phyloP scores from a whole-genome alignment of 2,888 invertebrate genomes.

The Halictus quadricinctus region DNA sequence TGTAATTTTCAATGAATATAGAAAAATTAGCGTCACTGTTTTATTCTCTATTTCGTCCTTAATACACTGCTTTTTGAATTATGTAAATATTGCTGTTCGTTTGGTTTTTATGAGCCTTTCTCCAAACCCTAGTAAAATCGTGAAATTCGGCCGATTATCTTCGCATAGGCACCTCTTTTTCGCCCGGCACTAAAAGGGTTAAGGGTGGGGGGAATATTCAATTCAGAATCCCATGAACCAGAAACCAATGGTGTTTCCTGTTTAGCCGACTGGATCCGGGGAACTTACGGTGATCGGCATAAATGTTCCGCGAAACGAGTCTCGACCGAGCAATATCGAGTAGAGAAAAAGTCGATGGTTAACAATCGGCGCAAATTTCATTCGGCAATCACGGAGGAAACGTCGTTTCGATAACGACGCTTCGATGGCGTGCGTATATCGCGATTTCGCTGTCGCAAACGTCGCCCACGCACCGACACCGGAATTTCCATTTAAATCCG shows the following conservation, averaged over 20 bases:
- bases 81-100: too few species aligned
- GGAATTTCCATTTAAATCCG: slow-evolving; percentile 54
- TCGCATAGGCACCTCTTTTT: too few species aligned
- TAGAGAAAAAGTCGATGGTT: slow-evolving; percentile 40
- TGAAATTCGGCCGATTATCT: too few species aligned
- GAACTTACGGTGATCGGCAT: slow-evolving; percentile 44
- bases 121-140: too few species aligned
- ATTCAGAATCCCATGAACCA: background rate
- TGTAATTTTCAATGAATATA: too few species aligned
- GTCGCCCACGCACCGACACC: slow-evolving; percentile 16
- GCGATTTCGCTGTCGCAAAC: background rate
- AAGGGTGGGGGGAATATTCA: slow-evolving; percentile 1
- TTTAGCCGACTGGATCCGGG: slow-evolving; percentile 18
- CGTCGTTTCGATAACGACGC: slow-evolving; percentile 60
- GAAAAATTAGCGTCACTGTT: too few species aligned
- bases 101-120: too few species aligned
- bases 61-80: too few species aligned
- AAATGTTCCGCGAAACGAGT: slow-evolving; percentile 50
- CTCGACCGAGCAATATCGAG: slow-evolving; percentile 7
- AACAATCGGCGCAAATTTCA: slow-evolving; percentile 62
- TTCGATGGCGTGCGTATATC: slow-evolving; percentile 17
- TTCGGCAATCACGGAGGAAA: slow-evolving; percentile 39
- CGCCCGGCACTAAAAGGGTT: too few species aligned
- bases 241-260: slow-evolving; percentile 31
- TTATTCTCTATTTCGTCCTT: too few species aligned